Conservation (phyloP, 2,797 vertebrate genomes). For the Otolemur crassicaudatus region DNA sequence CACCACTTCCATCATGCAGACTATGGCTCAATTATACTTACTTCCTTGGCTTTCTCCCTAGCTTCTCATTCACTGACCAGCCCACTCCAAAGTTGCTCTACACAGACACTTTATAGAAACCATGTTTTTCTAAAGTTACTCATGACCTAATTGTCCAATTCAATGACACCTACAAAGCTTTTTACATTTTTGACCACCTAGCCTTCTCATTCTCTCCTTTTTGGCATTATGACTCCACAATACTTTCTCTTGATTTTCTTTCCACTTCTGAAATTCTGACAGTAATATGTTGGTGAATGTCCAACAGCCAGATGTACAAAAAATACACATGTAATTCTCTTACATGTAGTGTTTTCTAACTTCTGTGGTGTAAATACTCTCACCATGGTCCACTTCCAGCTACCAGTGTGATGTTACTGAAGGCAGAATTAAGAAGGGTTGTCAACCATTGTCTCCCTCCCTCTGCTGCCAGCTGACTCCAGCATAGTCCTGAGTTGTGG, state of each 20-base stretch:
- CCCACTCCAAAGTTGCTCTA: background rate
- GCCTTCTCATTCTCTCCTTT: background rate
- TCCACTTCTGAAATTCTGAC: slow-evolving; percentile 11
- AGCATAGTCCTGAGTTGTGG: background rate
- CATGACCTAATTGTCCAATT: slow-evolving; percentile 1
- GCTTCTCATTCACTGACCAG: background rate
- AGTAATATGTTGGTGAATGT: background rate
- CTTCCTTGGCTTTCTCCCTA: background rate
- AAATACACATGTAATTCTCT: too few relatives aligned
- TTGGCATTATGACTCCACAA: background rate
- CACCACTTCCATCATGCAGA: background rate
- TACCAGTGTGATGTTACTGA: background rate
- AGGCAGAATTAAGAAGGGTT: background rate
- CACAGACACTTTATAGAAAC: background rate
- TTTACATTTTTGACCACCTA: background rate
- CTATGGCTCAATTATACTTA: background rate
- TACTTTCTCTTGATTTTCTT: background rate
- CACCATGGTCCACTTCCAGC: background rate
- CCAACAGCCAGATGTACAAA: background rate
- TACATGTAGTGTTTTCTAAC: background rate
- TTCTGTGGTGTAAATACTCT: background rate
- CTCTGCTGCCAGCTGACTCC: too few relatives aligned
- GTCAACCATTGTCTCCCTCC: background rate
- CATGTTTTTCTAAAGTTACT: background rate
- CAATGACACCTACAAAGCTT: background rate